phyloP scores from a whole-genome alignment of 37 sponge, comb jelly and placozoan genomes.

The Mnemiopsis leidyi region DNA sequence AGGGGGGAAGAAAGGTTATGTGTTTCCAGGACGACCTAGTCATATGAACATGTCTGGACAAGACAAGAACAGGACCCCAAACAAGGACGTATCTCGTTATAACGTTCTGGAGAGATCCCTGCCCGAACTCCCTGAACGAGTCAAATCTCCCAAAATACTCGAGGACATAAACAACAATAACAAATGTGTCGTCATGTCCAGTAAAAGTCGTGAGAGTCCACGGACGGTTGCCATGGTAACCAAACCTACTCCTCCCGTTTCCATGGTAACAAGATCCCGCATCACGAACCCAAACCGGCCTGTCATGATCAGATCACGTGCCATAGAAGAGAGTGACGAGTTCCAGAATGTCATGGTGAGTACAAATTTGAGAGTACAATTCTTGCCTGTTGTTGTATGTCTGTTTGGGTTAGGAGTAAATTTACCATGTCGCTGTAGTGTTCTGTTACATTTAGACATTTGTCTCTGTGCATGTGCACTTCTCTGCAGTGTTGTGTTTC shows the following conservation, averaged over 20 bases:
- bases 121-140: background rate
- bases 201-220: background rate
- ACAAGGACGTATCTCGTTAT: background rate
- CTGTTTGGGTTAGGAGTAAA: too few relatives aligned
- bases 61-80: background rate
- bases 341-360: conserved; percentile 1
- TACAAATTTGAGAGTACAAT: too few relatives aligned
- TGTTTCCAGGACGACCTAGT: background rate
- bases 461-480: too few relatives aligned
- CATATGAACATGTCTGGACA: background rate
- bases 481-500: too few relatives aligned
- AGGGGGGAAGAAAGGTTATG: background rate
- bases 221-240: conserved; percentile 35
- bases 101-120: background rate
- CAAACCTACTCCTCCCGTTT: background rate
- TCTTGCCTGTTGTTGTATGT: too few relatives aligned
- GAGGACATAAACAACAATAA: background rate
- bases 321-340: conserved; percentile 41
- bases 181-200: background rate
- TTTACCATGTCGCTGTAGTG: too few relatives aligned
- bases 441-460: too few relatives aligned
- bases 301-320: background rate
- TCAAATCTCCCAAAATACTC: background rate
- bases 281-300: conserved; percentile 9
- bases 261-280: background rate